Evolutionary conservation across 2,888 invertebrate genomes (phyloP).

Genomic region (Epinotia ramella): DNA sequence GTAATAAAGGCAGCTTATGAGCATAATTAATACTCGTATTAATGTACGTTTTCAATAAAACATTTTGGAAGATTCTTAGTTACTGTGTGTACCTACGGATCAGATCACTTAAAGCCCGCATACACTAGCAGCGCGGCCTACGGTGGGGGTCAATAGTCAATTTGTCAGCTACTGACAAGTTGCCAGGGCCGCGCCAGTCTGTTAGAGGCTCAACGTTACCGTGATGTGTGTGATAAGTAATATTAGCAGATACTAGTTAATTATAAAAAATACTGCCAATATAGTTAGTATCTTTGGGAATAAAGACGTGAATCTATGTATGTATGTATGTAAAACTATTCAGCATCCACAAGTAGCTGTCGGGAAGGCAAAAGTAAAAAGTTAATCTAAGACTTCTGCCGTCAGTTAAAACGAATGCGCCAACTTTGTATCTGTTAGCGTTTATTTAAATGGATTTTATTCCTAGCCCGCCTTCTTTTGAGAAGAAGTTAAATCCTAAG

Average conservation of each 20-base stretch:
- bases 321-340: not conserved
- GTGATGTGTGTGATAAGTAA: too few relatives aligned
- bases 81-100: not conserved
- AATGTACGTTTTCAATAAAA: not conserved
- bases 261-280: too few relatives aligned
- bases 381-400: conserved; percentile 36
- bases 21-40: not conserved
- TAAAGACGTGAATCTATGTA: too few relatives aligned
- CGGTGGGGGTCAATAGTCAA: too few relatives aligned
- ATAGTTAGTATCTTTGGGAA: too few relatives aligned
- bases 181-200: too few relatives aligned
- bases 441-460: conserved; percentile 46
- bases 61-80: not conserved
- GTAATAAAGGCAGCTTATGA: not conserved
- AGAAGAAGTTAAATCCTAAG: conserved; percentile 34
- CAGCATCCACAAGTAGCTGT: not conserved
- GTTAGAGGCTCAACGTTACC: too few relatives aligned
- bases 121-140: too few relatives aligned
- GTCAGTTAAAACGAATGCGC: conserved; percentile 41
- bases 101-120: too few relatives aligned
- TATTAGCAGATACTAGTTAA: too few relatives aligned
- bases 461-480: conserved; percentile 27
- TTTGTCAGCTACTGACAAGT: too few relatives aligned
- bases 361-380: conserved; percentile 21
- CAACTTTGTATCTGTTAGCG: conserved; percentile 44